Base-by-base conservation (phyloP, 2,113 vertebrate genomes). In the Platysteira castanea region DNA sequence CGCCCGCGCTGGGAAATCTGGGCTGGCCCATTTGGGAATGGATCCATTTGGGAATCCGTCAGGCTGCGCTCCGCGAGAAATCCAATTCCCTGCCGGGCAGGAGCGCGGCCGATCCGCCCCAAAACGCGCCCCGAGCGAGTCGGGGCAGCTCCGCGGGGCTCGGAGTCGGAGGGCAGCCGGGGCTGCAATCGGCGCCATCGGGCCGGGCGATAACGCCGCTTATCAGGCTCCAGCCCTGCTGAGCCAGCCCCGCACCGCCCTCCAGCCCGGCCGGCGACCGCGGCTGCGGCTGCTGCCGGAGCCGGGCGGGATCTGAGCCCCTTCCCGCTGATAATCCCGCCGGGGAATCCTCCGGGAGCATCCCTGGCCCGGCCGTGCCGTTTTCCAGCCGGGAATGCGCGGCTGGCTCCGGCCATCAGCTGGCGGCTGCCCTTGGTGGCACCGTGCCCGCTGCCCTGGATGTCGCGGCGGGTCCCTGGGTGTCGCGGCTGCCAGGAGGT, bases 151-250 rank as follows among this genome's bases (percentile, higher is more conserved):
- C 80, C 80, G 23, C 15, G 27, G 63, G 57, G 86, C 82, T 80
- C 78, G 60, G 59, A 15, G 75, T 63, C 86, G 94, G 90, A 87
- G 64, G 47, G 47, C 19, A 23, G 84, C 90, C 92, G 65, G 86
- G 68, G n/a, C 90, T 17, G 42, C 90, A 11, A 89, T 86, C 92
- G 68, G 80, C 31, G 75, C 11, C 37, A 39, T 59, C 67, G 52
- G 79, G 67, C 16, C 67, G 33, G 26, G 50, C 4, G 84, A 94
- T 93, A 95, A 71, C 31, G 61, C 84, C 17, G 67, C 71, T 91
- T 87, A 86, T 86, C 95, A 39, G 89, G 71, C 47, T 88, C 95
- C 94, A 53, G 84, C 33, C 73, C 86, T 63, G 84, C 94, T 60
- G 84, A 88, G 61, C 54, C 87, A 85, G 92, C 89, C 15, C 56